Evolutionary conservation across 2,797 vertebrate genomes (phyloP).

Genomic region (Danionella dracula): DNA sequence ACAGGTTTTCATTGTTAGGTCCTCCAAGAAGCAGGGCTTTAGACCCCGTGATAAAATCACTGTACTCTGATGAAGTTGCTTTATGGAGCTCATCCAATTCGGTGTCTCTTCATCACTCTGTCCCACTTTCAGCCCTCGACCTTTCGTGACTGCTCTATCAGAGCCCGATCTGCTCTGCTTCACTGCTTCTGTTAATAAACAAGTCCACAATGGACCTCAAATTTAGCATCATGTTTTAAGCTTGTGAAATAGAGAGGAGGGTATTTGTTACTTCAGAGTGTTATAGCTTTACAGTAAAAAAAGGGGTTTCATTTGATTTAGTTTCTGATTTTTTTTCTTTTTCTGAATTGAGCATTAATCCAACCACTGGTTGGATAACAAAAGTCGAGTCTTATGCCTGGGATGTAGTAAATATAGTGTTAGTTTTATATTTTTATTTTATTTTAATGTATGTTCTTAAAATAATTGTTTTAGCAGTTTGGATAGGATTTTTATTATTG

Average conservation of each 20-base stretch:
- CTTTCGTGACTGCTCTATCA: constrained; percentile 35
- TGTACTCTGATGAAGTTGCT: constrained; percentile 29
- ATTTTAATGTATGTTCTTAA: too few species aligned
- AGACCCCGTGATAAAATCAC: constrained; percentile 9
- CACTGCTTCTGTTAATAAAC: constrained; percentile 18
- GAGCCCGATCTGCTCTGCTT: constrained; percentile 12
- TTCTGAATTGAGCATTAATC: too few species aligned
- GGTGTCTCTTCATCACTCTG: constrained; percentile 23
- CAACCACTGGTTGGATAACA: too few species aligned
- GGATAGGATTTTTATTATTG: too few species aligned
- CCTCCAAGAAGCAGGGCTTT: not conserved
- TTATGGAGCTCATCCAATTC: constrained; percentile 35
- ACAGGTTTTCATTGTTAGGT: not conserved
- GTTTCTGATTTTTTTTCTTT: not conserved
- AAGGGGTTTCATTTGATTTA: too few species aligned
- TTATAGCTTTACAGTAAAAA: not conserved
- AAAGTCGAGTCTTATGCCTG: too few species aligned
- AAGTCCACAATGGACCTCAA: not conserved
- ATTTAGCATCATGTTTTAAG: not conserved
- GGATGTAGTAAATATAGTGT: too few species aligned
- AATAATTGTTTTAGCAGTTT: too few species aligned
- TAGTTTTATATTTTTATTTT: too few species aligned
- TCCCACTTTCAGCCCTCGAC: constrained; percentile 35
- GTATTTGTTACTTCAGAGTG: not conserved
- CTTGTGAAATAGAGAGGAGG: not conserved